Percentiles rank a stretch among this genome's conserved stretches.
Evolutionary conservation across 2,888 invertebrate species (phyloP).

Genomic region (Sminthurides aquaticus): DNA sequence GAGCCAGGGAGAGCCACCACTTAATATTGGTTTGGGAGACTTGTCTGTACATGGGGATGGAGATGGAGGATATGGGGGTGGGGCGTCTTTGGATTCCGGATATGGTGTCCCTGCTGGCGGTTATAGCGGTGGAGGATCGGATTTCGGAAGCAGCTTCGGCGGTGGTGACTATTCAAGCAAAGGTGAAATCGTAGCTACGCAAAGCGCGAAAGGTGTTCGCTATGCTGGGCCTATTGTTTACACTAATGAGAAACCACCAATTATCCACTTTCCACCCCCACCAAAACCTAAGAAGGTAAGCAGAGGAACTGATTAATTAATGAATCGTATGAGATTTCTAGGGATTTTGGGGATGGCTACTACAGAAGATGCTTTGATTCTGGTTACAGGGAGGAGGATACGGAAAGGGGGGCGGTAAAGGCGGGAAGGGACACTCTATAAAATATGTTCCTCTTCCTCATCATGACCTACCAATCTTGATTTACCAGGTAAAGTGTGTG

Average conservation of each 20-base stretch:
- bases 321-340: too few species aligned
- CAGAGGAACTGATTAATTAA: too few species aligned
- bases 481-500: constrained; percentile 46
- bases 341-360: too few species aligned
- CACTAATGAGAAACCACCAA: constrained; percentile 42
- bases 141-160: too few species aligned
- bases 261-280: constrained; percentile 43
- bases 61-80: constrained; percentile 6
- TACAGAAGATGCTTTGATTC: too few species aligned
- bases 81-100: background rate
- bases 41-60: constrained; percentile 3
- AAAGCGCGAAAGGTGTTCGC: constrained; percentile 29
- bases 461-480: constrained; percentile 47
- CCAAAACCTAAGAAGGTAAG: constrained; percentile 33
- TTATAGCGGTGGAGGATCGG: constrained; percentile 3
- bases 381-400: too few species aligned
- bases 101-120: constrained; percentile 17
- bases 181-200: constrained; percentile 18
- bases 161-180: background rate
- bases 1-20: constrained; percentile 32
- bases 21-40: constrained; percentile 19
- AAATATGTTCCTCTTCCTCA: constrained; percentile 47
- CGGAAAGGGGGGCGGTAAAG: constrained; percentile 19
- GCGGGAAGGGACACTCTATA: constrained; percentile 32
- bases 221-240: constrained; percentile 43